These are phyloP conservation scores for Nilaparvata lugens DNA, from an alignment of 1,140 invertebrate genomes.

Conservation along the genomic window DNA sequence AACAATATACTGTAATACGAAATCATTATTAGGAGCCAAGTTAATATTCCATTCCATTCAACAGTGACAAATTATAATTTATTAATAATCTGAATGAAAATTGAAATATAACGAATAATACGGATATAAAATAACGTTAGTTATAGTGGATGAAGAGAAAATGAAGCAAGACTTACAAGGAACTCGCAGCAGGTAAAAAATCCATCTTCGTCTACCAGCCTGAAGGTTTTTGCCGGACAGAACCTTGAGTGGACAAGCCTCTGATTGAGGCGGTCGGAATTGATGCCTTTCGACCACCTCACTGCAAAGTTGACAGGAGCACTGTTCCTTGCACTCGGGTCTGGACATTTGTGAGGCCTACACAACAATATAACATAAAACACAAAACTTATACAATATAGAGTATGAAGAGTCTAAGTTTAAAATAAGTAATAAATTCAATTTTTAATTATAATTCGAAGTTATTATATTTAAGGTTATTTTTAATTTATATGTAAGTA, in stretches of 20 bases:
- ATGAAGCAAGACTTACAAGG: slow-evolving; percentile 46
- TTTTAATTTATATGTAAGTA: no score
- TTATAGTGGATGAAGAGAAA: no score
- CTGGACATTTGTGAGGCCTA: slow-evolving; percentile 87
- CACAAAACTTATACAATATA: no score
- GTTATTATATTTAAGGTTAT: no score
- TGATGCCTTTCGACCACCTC: slow-evolving; percentile 46
- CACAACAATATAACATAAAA: slow-evolving; percentile 13
- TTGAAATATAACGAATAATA: no score
- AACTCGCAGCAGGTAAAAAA: slow-evolving; percentile 77
- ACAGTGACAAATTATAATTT: no score
- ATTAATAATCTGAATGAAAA: no score
- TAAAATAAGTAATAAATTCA: slow-evolving; percentile 5
- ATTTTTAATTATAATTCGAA: slow-evolving; percentile 3
- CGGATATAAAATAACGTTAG: no score
- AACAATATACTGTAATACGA: no score
- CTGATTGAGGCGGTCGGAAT: slow-evolving; percentile 53
- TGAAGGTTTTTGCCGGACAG: slow-evolving; percentile 72
- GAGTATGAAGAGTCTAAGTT: neutral
- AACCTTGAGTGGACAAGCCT: slow-evolving; percentile 83
- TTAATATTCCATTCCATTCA: no score
- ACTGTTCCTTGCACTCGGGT: slow-evolving; percentile 62
- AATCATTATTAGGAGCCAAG: no score
- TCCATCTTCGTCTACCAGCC: slow-evolving; percentile 60
- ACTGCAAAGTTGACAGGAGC: slow-evolving; percentile 62